A percentile compares a stretch with the other conserved stretches of the same genome.
phyloP scores from a whole-genome alignment of 2,797 vertebrate genomes.

The Hemibagrus guttatus region DNA sequence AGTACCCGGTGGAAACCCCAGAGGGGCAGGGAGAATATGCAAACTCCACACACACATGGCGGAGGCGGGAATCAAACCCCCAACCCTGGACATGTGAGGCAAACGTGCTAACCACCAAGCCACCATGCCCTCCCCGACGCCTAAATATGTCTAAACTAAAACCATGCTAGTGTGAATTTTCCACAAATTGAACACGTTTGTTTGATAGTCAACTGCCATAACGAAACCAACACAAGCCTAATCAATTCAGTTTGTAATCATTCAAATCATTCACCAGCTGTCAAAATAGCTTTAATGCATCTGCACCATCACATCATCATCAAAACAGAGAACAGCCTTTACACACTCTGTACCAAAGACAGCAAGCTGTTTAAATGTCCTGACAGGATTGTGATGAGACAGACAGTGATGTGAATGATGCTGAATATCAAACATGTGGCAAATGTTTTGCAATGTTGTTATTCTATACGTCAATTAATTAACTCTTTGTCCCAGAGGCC shows the following conservation, averaged over 20 bases:
- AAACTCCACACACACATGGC: too few species aligned
- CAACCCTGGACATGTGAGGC: too few species aligned
- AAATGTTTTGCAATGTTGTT: not conserved
- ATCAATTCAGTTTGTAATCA: not conserved
- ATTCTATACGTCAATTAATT: not conserved
- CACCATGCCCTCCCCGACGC: too few species aligned
- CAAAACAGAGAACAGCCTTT: not conserved
- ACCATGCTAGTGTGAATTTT: not conserved
- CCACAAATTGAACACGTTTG: not conserved
- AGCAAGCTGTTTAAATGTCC: not conserved
- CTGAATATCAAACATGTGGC: not conserved
- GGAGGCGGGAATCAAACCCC: too few species aligned
- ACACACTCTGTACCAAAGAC: not conserved
- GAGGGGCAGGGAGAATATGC: too few species aligned
- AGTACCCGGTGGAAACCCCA: too few species aligned
- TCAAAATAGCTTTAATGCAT: not conserved
- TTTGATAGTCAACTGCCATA: not conserved
- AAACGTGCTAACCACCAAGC: too few species aligned
- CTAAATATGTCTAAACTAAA: not conserved
- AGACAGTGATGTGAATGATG: not conserved
- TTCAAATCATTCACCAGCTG: not conserved
- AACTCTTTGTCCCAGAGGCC: too few species aligned
- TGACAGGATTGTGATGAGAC: not conserved
- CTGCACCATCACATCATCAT: not conserved
- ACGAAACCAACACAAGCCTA: not conserved